Conservation (phyloP, 2,797 vertebrate species). For the Falco berigora region DNA sequence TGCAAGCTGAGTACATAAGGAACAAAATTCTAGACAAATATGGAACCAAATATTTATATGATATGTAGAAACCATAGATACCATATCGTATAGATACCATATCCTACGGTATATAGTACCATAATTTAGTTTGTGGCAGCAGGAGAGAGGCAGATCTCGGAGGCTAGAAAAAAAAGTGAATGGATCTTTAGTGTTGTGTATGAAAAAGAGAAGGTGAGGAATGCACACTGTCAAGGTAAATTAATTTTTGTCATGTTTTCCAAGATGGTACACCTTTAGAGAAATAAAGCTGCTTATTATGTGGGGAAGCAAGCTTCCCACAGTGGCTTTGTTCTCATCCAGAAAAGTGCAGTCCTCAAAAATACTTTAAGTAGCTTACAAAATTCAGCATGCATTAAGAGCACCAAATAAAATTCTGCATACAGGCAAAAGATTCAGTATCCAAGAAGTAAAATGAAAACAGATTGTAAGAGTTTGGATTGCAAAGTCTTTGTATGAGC, state of each 20-base stretch:
- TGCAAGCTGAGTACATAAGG: not conserved
- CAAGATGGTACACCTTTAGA: not conserved
- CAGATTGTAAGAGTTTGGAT: not conserved
- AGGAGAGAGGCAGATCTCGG: not conserved
- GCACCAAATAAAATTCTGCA: not conserved
- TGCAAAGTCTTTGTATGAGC: not conserved
- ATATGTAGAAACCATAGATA: not conserved
- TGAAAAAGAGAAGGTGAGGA: not conserved
- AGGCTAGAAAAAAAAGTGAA: not conserved
- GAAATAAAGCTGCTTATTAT: not conserved
- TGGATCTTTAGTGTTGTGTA: not conserved
- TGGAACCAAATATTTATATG: not conserved
- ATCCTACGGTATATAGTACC: not conserved
- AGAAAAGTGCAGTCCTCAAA: not conserved
- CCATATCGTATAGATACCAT: not conserved
- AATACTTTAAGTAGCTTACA: not conserved
- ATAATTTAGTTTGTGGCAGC: not conserved
- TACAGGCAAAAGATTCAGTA: not conserved
- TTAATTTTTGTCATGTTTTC: not conserved
- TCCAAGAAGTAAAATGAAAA: not conserved
- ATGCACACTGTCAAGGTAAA: not conserved
- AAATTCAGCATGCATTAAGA: not conserved
- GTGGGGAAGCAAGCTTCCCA: not conserved
- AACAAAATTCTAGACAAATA: not conserved
- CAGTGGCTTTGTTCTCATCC: not conserved